A percentile compares a stretch with the other conserved stretches of the same genome.
Evolutionary conservation across 1,140 invertebrate genomes (phyloP).

Genomic region (Platorchestia sp.): DNA sequence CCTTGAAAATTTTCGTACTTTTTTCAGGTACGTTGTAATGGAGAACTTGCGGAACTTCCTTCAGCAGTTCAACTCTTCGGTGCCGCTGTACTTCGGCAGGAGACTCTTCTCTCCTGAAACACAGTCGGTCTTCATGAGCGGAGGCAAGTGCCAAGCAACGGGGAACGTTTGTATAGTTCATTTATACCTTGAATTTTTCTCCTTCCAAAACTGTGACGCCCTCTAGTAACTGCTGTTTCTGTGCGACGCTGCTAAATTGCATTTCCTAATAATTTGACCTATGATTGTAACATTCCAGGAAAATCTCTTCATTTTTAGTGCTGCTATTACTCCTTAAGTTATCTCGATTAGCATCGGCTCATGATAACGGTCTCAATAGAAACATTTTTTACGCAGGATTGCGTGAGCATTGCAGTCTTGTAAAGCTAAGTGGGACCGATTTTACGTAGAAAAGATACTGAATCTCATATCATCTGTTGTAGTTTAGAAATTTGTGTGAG

Average conservation of each 20-base stretch:
- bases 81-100: constrained; percentile 89
- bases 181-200: background rate
- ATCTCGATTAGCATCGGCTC: too few relatives aligned
- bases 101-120: constrained; percentile 88
- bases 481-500: too few relatives aligned
- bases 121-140: constrained; percentile 94
- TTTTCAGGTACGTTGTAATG: constrained; percentile 74
- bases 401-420: too few relatives aligned
- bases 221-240: background rate
- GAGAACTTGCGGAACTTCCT: constrained; percentile 93
- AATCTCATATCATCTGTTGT: too few relatives aligned
- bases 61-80: constrained; percentile 78
- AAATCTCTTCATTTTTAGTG: background rate
- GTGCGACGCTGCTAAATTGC: background rate
- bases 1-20: background rate
- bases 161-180: background rate
- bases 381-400: too few relatives aligned
- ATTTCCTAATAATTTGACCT: background rate
- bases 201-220: background rate
- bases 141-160: constrained; percentile 73
- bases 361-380: too few relatives aligned
- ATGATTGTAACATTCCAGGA: background rate
- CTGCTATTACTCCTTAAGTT: background rate
- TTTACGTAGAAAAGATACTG: too few relatives aligned
- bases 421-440: too few relatives aligned